Evolutionary conservation across 2,797 vertebrate species (phyloP).

Genomic region (Ambastaia sidthimunki): DNA sequence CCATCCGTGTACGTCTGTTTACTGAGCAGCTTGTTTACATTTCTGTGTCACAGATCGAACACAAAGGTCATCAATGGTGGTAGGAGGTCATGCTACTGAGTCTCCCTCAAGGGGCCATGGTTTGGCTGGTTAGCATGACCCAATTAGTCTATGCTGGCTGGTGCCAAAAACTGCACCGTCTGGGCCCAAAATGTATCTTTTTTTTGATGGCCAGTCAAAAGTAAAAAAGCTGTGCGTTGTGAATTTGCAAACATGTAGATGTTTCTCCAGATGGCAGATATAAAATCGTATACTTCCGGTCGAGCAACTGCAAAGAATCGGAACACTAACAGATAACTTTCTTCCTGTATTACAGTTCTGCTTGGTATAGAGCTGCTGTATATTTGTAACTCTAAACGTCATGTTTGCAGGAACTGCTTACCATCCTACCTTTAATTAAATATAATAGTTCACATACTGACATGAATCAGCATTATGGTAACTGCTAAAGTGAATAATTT

Average conservation of each 20-base stretch:
- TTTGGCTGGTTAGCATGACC: slow-evolving; percentile 20
- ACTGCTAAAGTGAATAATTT: not conserved
- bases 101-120: not conserved
- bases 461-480: not conserved
- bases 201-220: too few species aligned
- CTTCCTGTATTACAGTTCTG: not conserved
- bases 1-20: not conserved
- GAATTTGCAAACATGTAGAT: too few species aligned
- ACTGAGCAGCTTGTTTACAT: slow-evolving; percentile 13
- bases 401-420: not conserved
- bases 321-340: not conserved
- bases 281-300: too few species aligned
- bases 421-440: not conserved
- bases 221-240: too few species aligned
- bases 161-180: not conserved
- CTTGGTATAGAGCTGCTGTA: not conserved
- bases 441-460: not conserved
- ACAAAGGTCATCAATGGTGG: not conserved
- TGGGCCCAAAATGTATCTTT: not conserved
- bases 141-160: not conserved
- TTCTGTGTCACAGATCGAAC: slow-evolving; percentile 14
- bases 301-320: too few species aligned
- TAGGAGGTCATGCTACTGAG: slow-evolving; percentile 19
- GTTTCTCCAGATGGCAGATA: too few species aligned
- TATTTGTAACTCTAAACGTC: not conserved